phyloP scores from a whole-genome alignment of 2,888 invertebrate genomes.

The Scaptomyza polygonia region DNA sequence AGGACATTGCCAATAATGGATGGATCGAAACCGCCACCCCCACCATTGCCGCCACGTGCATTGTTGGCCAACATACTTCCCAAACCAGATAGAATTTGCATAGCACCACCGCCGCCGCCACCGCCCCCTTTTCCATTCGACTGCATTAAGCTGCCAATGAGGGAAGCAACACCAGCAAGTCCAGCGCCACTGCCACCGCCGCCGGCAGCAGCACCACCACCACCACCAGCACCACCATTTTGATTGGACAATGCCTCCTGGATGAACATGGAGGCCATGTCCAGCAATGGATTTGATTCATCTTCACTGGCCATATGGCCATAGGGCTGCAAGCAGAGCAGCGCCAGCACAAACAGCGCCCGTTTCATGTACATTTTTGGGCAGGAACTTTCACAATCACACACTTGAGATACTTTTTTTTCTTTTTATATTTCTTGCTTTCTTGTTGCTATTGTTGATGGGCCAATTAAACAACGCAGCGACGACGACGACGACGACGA shows the following conservation, averaged over 20 bases:
- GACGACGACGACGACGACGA: conserved; percentile 25
- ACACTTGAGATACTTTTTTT: conserved; percentile 67
- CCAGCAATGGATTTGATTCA: conserved; percentile 87
- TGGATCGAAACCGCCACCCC: conserved; percentile 86
- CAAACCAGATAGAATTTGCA: conserved; percentile 83
- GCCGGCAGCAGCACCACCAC: conserved; percentile 79
- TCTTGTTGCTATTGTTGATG: conserved; percentile 39
- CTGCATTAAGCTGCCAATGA: conserved; percentile 89
- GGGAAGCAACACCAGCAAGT: conserved; percentile 86
- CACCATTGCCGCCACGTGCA: conserved; percentile 80
- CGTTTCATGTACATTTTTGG: conserved; percentile 77
- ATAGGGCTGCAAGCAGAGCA: conserved; percentile 78
- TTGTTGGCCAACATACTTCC: conserved; percentile 82
- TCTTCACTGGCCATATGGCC: conserved; percentile 83
- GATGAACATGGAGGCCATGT: conserved; percentile 89
- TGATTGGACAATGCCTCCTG: conserved; percentile 86
- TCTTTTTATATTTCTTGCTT: conserved; percentile 6
- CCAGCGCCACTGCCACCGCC: conserved; percentile 83
- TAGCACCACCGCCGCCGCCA: conserved; percentile 74
- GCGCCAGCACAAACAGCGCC: conserved; percentile 71
- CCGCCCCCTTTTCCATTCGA: conserved; percentile 85
- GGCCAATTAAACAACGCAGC: conserved; percentile 73
- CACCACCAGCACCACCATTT: conserved; percentile 79
- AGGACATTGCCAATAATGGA: conserved; percentile 86
- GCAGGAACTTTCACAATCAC: conserved; percentile 82